Evolutionary conservation across 2,797 vertebrate species (phyloP), one percentile per base, ranked within the genome.

Genomic region (Malacoctenus gilli): DNA sequence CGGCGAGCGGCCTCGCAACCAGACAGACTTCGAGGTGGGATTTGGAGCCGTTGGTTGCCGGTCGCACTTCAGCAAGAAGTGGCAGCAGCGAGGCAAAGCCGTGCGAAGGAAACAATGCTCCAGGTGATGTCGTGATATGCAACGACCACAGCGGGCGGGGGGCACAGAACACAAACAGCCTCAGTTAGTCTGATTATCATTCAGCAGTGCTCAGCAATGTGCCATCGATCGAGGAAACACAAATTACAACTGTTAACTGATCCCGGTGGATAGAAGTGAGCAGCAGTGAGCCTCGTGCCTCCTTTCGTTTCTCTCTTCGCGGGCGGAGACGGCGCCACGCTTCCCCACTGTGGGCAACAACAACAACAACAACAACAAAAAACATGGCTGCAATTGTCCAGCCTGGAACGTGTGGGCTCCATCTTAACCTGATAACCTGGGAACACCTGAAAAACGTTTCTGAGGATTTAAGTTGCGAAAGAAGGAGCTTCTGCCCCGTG

Each of bases 351-450:
- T 21, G 21, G 22, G 59, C 49, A 66, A 36, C n/a, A 21, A 7
- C 34, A 21, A 57, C 57, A 21, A 25, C 2, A 16, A 20, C 9
- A 3, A 25, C 34, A 57, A 13, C 19, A 21, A 3, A 8, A 28
- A 59, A 28, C 21, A 54, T 6, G 42, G 56, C 12, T 2, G 35
- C 39, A 31, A 30, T 86, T 79, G 84, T 80, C 90, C 78, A 86
- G 89, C 89, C 85, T 80, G 78, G 88, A 89, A 85, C 77, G 82
- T 72, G 77, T 80, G 51, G 60, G 61, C 59, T 69, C 40, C 23
- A 28, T 68, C 74, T 82, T 69, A 77, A 89, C 75, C 91, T 91
- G 78, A 84, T 79, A 51, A 68, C 58, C n/a, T 49, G 51, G 53
- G 65, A 28, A 78, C 59, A 80, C 79, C 72, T 82, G 77, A 77